Evolutionary conservation across 2,113 vertebrate genomes (phyloP).

Genomic region (Channa argus): DNA sequence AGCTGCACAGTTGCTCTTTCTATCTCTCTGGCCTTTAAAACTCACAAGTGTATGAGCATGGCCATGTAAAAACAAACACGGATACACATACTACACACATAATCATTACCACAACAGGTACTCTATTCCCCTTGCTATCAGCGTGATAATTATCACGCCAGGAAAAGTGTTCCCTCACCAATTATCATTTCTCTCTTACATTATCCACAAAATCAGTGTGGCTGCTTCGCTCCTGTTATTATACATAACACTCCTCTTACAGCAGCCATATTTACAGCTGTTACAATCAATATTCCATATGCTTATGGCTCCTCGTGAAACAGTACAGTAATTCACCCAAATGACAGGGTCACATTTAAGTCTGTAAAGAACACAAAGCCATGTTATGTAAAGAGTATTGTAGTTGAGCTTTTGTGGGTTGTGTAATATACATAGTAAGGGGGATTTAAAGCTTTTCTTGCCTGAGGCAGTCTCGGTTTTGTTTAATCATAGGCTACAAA

Average conservation of each 20-base stretch:
- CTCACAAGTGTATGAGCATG: background rate
- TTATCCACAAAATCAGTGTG: constrained; percentile 54
- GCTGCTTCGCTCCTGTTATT: constrained; percentile 37
- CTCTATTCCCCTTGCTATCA: constrained; percentile 56
- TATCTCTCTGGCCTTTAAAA: constrained; percentile 17
- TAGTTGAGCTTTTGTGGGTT: constrained; percentile 37
- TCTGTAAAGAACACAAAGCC: constrained; percentile 47
- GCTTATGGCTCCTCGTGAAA: constrained; percentile 27
- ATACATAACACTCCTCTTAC: constrained; percentile 48
- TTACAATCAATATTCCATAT: constrained; percentile 48
- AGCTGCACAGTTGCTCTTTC: constrained; percentile 2
- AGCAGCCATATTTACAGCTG: constrained; percentile 41
- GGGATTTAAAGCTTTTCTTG: constrained; percentile 51
- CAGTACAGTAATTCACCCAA: constrained; percentile 41
- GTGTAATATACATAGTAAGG: constrained; percentile 33
- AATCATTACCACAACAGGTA: constrained; percentile 57
- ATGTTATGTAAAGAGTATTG: constrained; percentile 36
- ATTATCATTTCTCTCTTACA: constrained; percentile 69
- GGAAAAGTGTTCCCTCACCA: constrained; percentile 64
- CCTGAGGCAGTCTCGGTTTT: constrained; percentile 37
- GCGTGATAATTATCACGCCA: constrained; percentile 67
- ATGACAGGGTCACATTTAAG: constrained; percentile 43
- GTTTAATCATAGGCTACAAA: constrained; percentile 63
- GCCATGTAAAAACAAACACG: constrained; percentile 48
- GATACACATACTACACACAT: constrained; percentile 1